Conservation (phyloP, 2,113 vertebrate genomes). For the Labeo catla region DNA sequence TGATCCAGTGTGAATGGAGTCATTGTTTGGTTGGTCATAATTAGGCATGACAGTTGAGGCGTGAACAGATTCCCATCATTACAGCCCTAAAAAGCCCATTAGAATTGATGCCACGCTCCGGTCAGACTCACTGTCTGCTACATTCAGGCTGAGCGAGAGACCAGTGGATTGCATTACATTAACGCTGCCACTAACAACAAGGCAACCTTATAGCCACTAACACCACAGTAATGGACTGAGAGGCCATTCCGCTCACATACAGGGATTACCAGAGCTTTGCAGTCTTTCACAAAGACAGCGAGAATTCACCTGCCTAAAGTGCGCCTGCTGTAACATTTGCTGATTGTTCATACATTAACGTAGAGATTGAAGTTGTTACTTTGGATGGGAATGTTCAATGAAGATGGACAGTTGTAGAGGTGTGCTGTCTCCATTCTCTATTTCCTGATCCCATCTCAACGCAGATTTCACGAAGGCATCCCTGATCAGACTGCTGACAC, state of each 20-base stretch:
- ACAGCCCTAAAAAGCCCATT: slow-evolving; percentile 87
- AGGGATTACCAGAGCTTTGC: neutral
- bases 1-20: slow-evolving; percentile 81
- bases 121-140: slow-evolving; percentile 89
- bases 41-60: slow-evolving; percentile 84
- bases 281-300: neutral
- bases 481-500: too few relatives aligned
- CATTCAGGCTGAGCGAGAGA: slow-evolving; percentile 67
- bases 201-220: slow-evolving; percentile 67
- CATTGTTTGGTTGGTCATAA: slow-evolving; percentile 83
- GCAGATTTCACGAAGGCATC: too few relatives aligned
- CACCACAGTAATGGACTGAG: slow-evolving; percentile 80
- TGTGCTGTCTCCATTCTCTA: too few relatives aligned
- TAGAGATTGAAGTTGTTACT: neutral
- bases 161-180: slow-evolving; percentile 88
- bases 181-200: slow-evolving; percentile 59
- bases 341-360: neutral
- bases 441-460: too few relatives aligned
- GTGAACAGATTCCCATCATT: slow-evolving; percentile 95
- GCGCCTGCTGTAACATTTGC: neutral
- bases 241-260: neutral
- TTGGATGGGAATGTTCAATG: neutral
- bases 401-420: neutral
- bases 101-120: slow-evolving; percentile 90
- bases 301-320: neutral